Percentiles rank a stretch among this genome's conserved stretches.
Conservation (phyloP, 2,797 vertebrate genomes). For the Parotocinclus haroldoi region DNA sequence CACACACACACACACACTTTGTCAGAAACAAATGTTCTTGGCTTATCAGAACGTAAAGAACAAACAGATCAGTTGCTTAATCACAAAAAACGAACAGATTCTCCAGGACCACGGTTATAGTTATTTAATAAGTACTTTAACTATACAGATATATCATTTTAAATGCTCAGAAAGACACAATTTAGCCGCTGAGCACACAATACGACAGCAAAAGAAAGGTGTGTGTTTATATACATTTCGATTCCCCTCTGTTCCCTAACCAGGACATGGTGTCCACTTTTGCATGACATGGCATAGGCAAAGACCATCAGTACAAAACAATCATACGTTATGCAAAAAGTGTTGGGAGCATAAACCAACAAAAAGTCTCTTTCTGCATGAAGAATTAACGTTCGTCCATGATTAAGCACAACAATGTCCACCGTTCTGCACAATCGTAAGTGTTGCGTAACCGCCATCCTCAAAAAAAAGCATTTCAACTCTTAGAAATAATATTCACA, state of each 20-base stretch:
- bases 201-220: slow-evolving; percentile 42
- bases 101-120: slow-evolving; percentile 44
- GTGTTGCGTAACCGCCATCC: slow-evolving; percentile 15
- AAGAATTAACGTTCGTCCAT: background rate
- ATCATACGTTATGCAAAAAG: slow-evolving; percentile 19
- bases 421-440: background rate
- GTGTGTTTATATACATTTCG: slow-evolving; percentile 48
- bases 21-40: slow-evolving; percentile 8
- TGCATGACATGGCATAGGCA: slow-evolving; percentile 14
- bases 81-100: slow-evolving; percentile 29
- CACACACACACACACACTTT: slow-evolving; percentile 18
- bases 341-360: slow-evolving; percentile 25
- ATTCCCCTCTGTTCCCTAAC: slow-evolving; percentile 20
- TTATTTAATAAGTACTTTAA: slow-evolving; percentile 55
- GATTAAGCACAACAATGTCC: slow-evolving; percentile 2
- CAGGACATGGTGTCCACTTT: slow-evolving; percentile 11
- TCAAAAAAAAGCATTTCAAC: slow-evolving; percentile 29
- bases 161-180: slow-evolving; percentile 47
- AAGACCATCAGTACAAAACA: slow-evolving; percentile 32
- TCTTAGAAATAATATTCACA: slow-evolving; percentile 22
- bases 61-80: background rate
- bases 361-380: slow-evolving; percentile 10
- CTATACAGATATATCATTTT: slow-evolving; percentile 52
- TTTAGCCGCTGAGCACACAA: slow-evolving; percentile 50
- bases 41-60: slow-evolving; percentile 18